Base-by-base conservation (phyloP, 2,113 vertebrate genomes). In the Colaptes auratus region DNA sequence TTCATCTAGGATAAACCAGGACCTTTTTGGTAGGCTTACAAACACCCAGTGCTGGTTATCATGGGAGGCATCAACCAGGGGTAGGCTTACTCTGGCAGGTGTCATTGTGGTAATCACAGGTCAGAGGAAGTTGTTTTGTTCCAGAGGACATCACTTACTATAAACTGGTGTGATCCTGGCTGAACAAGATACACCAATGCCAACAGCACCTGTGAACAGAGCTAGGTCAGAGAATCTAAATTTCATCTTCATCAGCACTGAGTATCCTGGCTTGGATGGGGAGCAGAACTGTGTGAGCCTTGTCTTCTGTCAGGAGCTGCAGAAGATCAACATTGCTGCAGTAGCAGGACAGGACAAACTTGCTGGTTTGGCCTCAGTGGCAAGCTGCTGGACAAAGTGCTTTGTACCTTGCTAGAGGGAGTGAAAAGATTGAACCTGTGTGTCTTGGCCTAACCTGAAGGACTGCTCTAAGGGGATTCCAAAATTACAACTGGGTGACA, bases 391-490 rank as follows among this genome's bases (percentile, higher is more conserved):
- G 75, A 48, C 16, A 5, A 82, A 87, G n/a, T 35, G 16, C 44
- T 74, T 74, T 78, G 64, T 71, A 30, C 80, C 82, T 90, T 75
- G 50, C 91, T 84, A 16, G 71, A 84, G 77, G 88, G 78, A 92
- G 35, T 21, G 18, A 77, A 73, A 76, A 63, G 84, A 93, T 92
- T 91, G 73, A 92, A 87, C 23, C 28, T 15, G 4, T 60, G 0
- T 36, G 10, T 79, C 66, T 89, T 55, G 48, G 46, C 56, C 69
- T 52, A 50, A 36, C 84, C 65, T 80, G 91, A 80, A 73, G 18
- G 66, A 53, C 66, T 79, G 69, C 77, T 89, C 90, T 92, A 76
- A 93, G 75, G 28, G 63, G 31, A 46, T 91, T 84, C 81, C 71
- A 84, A 30, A 92, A 85, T 66, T 82, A 88, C 42, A 44, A 15